A percentile compares a stretch with the other conserved stretches of the same genome.
Conservation (phyloP, 2,113 vertebrate species). For the Chlamydotis undulata region DNA sequence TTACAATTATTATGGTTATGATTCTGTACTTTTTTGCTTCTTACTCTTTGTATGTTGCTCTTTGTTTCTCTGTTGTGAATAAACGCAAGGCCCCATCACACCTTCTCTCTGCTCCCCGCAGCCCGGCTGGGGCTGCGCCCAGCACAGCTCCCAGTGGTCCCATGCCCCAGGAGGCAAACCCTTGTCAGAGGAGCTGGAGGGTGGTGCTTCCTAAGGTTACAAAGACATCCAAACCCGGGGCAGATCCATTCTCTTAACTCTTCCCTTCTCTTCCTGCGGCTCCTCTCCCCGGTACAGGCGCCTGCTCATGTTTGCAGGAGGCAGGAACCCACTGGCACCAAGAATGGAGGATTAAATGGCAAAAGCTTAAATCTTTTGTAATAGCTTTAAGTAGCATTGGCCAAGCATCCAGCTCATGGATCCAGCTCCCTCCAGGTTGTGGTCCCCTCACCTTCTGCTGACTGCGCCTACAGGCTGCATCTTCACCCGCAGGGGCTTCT, state of each 20-base stretch:
- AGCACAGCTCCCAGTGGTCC: neutral
- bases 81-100: slow-evolving; percentile 55
- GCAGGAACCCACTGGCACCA: neutral
- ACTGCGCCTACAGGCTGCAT: neutral
- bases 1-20: slow-evolving; percentile 64
- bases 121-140: neutral
- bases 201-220: neutral
- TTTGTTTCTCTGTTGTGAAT: slow-evolving; percentile 73
- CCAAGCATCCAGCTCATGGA: neutral
- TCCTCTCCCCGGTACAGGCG: neutral
- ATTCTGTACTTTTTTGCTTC: slow-evolving; percentile 75
- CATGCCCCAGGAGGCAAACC: slow-evolving; percentile 4
- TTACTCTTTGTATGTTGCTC: slow-evolving; percentile 73
- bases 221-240: neutral
- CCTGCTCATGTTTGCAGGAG: neutral
- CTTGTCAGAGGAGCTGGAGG: neutral
- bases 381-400: neutral
- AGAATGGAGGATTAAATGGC: neutral
- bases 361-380: neutral
- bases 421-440: neutral
- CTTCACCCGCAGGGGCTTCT: neutral
- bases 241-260: neutral
- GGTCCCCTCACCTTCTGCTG: neutral
- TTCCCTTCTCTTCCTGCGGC: neutral
- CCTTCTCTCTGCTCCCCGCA: slow-evolving; percentile 44